Base-by-base conservation (phyloP, 2,113 vertebrate species). In the Pycnonotus jocosus region DNA sequence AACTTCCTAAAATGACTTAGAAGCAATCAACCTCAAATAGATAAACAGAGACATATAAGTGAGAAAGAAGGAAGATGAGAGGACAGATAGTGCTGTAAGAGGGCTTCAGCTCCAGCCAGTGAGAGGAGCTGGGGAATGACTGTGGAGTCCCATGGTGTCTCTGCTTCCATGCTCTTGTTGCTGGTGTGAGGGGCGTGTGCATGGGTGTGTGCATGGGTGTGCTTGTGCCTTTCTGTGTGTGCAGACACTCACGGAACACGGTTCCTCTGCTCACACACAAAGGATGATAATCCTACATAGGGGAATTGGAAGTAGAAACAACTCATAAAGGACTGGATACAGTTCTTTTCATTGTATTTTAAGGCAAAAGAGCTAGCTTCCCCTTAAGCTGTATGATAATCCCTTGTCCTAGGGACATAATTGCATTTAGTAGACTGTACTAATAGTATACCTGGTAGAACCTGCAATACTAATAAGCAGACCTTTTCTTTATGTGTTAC, bases 151-250 rank as follows among this genome's bases (percentile, higher is more conserved):
- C 7, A 3, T 3, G 10, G 6, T 62, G 15, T 47, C 10, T 42
- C 11, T 4, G 1, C 22, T 61, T 30, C 12, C 22, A 17, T 7
- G 11, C 61, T 48, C 50, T 18, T 45, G 3, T 11, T 48, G 22
- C 7, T 44, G 2, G 44, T 28, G 17, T 2, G 12, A 69, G 11
- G 15, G 5, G 7, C 0, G 2, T 31, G 25, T 22, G 10, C 37
- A 2, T 10, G 18, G 11, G 37, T 62, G 61, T 60, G 23, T 42
- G 15, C 7, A 6, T 8, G 12, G 7, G 7, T 28, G 23, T 17
- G 38, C 50, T 19, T 48, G 20, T 25, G 19, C 23, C 50, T 47
- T 12, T 31, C 22, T 9, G 33, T 50, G 35, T 12, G 44, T 1
- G 7, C 33, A 35, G 25, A 12, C 1, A 4, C 33, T 18, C 33